These are phyloP conservation scores for Dicycla oo DNA, from an alignment of 2,888 invertebrate species.

Conservation along the genomic window DNA sequence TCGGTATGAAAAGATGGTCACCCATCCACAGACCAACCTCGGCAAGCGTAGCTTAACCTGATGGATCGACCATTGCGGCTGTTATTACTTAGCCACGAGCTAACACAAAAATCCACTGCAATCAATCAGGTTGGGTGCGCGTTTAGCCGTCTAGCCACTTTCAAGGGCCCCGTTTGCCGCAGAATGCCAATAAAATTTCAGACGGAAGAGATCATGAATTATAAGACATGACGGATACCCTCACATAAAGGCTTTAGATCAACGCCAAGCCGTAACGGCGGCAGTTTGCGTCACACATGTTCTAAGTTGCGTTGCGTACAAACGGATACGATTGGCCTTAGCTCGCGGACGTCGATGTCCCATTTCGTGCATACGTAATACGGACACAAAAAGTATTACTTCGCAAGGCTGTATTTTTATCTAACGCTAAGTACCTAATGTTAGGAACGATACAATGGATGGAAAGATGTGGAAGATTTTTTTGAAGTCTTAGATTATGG, in stretches of 20 bases:
- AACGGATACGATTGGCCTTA: constrained; percentile 64
- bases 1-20: no score
- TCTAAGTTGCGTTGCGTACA: constrained; percentile 56
- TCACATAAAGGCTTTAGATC: constrained; percentile 32
- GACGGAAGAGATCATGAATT: constrained; percentile 47
- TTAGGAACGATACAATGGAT: constrained; percentile 3
- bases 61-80: no score
- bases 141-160: constrained; percentile 7
- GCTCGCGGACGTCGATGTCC: constrained; percentile 54
- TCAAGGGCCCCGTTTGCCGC: not conserved
- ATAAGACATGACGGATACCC: constrained; percentile 40
- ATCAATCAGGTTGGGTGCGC: not conserved
- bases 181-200: constrained; percentile 33
- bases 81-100: no score
- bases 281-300: constrained; percentile 53
- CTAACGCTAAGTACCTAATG: constrained; percentile 14
- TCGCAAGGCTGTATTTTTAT: constrained; percentile 14
- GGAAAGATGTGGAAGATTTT: not conserved
- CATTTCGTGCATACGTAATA: constrained; percentile 48
- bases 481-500: not conserved
- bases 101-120: not conserved
- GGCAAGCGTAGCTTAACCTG: no score
- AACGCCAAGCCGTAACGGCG: constrained; percentile 27
- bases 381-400: constrained; percentile 33
- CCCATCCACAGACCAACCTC: no score